These are phyloP conservation scores for Nannobrachium achirus DNA, from an alignment of 2,113 vertebrate genomes.

Conservation along the genomic window DNA sequence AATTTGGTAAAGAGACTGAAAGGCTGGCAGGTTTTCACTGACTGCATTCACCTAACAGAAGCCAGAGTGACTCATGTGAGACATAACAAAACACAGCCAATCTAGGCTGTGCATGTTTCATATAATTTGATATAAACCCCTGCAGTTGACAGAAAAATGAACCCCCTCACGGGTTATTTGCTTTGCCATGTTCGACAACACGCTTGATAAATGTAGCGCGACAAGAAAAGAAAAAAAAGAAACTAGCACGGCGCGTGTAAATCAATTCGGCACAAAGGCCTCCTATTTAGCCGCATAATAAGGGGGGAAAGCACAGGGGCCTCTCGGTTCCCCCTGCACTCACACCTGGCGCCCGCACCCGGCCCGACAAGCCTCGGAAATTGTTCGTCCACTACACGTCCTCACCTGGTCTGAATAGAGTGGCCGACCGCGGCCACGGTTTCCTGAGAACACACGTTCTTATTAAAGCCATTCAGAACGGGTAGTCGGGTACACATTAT, in stretches of 20 bases:
- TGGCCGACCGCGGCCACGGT: constrained; percentile 49
- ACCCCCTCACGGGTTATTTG: constrained; percentile 23
- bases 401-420: constrained; percentile 72
- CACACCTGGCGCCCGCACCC: constrained; percentile 29
- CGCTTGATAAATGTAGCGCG: constrained; percentile 37
- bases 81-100: constrained; percentile 30
- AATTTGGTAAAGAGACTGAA: constrained; percentile 59
- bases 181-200: constrained; percentile 26
- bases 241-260: constrained; percentile 17
- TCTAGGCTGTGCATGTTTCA: constrained; percentile 36
- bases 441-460: constrained; percentile 78
- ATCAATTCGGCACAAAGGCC: constrained; percentile 43
- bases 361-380: constrained; percentile 72
- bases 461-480: constrained; percentile 67
- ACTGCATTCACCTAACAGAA: constrained; percentile 36
- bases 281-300: constrained; percentile 54
- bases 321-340: constrained; percentile 33
- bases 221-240: constrained; percentile 16
- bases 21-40: not conserved
- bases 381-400: constrained; percentile 65
- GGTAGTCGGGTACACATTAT: no score
- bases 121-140: constrained; percentile 32
- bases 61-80: constrained; percentile 35
- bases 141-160: not conserved
- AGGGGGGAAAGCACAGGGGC: constrained; percentile 35